These are phyloP conservation scores for Branchinecta lynchi DNA, from an alignment of 1,140 invertebrate genomes.

Conservation along the genomic window DNA sequence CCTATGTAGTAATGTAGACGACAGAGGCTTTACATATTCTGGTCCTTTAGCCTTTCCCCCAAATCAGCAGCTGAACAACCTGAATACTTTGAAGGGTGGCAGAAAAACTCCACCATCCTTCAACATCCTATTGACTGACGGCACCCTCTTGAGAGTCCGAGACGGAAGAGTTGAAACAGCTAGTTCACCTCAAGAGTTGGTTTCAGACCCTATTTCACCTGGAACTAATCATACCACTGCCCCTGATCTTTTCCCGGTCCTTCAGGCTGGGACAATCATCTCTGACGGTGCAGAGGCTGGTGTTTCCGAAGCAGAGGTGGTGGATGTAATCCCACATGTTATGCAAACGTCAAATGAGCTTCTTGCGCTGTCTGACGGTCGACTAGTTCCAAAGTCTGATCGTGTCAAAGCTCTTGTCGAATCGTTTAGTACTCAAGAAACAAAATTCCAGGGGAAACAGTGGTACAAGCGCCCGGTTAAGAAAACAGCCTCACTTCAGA, in stretches of 20 bases:
- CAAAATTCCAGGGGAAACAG: background rate
- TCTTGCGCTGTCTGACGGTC: background rate
- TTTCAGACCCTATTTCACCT: no score
- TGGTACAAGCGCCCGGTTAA: conserved; percentile 9
- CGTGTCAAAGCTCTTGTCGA: background rate
- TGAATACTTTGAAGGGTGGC: background rate
- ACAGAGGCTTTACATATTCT: background rate
- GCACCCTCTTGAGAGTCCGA: no score
- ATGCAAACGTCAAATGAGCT: background rate
- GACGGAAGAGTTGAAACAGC: no score
- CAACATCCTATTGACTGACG: background rate
- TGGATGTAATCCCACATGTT: background rate
- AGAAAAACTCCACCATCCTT: background rate
- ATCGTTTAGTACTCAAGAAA: background rate
- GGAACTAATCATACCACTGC: no score
- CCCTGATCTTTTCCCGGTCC: no score
- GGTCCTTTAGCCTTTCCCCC: background rate
- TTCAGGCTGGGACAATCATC: no score
- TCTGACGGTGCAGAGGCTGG: no score
- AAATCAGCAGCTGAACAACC: background rate
- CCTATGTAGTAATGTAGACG: background rate
- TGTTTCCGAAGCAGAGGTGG: no score
- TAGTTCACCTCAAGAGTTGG: no score
- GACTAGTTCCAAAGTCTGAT: conserved; percentile 4
- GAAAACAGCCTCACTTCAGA: conserved; percentile 22